Evolutionary conservation across 2,113 vertebrate genomes (phyloP).

Genomic region (Leucopternis melanops): DNA sequence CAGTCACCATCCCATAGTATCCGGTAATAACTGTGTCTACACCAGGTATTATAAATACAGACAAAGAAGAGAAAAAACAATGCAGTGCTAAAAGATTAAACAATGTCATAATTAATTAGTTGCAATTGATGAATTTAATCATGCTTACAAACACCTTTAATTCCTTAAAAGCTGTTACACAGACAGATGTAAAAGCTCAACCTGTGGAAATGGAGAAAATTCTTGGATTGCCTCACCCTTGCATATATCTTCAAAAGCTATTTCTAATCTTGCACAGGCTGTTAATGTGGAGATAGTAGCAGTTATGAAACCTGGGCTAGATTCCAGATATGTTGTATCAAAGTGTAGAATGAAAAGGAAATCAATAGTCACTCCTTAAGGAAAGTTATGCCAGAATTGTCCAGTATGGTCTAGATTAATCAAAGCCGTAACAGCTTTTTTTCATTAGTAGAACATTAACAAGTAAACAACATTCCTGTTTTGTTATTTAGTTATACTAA

Average conservation of each 20-base stretch:
- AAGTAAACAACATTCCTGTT: constrained; percentile 67
- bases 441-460: constrained; percentile 61
- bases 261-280: constrained; percentile 44
- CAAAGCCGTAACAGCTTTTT: constrained; percentile 57
- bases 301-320: constrained; percentile 46
- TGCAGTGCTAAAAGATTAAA: background rate
- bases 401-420: constrained; percentile 30
- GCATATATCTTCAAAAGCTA: constrained; percentile 40
- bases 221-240: constrained; percentile 48
- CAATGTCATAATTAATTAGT: background rate
- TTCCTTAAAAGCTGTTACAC: constrained; percentile 7
- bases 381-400: constrained; percentile 42
- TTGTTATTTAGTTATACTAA: constrained; percentile 56
- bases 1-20: background rate
- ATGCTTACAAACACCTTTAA: constrained; percentile 32
- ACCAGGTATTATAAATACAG: background rate
- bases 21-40: background rate
- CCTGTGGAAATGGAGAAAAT: constrained; percentile 44
- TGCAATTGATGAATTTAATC: constrained; percentile 15
- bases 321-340: constrained; percentile 58
- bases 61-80: background rate
- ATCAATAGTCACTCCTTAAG: constrained; percentile 54
- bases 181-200: constrained; percentile 34
- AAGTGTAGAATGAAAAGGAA: constrained; percentile 67
- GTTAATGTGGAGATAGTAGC: constrained; percentile 53